Base-by-base conservation (phyloP, 2,888 invertebrate genomes). In the Biston betularia region DNA sequence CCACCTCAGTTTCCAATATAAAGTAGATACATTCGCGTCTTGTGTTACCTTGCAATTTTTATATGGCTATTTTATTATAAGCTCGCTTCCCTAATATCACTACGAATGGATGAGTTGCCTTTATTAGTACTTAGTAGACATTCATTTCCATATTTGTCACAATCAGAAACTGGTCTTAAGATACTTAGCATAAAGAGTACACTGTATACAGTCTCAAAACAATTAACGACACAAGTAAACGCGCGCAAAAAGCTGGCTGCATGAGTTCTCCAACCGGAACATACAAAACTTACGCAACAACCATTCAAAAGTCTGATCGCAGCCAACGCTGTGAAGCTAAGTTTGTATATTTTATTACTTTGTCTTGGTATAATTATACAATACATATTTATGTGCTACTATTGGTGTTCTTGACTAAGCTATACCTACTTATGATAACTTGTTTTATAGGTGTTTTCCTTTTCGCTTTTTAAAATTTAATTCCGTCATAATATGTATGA, bases 61-160 rank as follows among this genome's bases (percentile, higher is more conserved):
- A 38, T 0, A 8, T 38, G 38, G 1, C 6, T 9, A 38, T 38
- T 44, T 44, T 44, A 6, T n/a, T 44, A 44, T 48, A 6, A 33
- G 14, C 24, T 5, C 2, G 14, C 24, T 33, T 48, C 11, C 48
- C 9, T 10, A 24, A 12, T n/a, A 12, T 12, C 49, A n/a, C 8
- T 34, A 50, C 35, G 7, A 48, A 34, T 34, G 50, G 34, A 34
- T 50, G n/a, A 34, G 15, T 33, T 1, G 12, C n/a, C 35, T 50
- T 50, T 34, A 11, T 14, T 35, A 50, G 8, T n/a, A 50, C 50
- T 55, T 42, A 40, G 10, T 54, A 55, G n/a, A 38, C 48, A 50
- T 52, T 60, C 42, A 35, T 60, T 48, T 57, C 57, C 44, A 52
- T 34, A 52, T 60, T 52, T 60, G 44, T 15, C 44, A 52, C 52